Evolutionary conservation across 2,888 invertebrate genomes (phyloP).

Genomic region (Sipha maydis): DNA sequence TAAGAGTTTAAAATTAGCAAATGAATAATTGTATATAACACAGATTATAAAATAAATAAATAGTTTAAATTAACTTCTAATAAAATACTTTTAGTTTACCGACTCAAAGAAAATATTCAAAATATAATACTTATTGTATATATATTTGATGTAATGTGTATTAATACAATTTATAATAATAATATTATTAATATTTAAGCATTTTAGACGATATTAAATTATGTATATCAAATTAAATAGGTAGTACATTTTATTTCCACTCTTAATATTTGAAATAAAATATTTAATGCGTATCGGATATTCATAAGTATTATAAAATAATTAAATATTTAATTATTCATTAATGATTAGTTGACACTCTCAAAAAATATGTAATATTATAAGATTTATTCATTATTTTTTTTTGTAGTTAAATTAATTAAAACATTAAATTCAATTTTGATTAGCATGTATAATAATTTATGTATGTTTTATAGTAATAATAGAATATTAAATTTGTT

Average conservation of each 20-base stretch:
- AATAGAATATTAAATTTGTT: slow-evolving; percentile 20
- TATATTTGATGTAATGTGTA: not conserved
- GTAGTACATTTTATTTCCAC: not conserved
- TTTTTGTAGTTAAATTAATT: not conserved
- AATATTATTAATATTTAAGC: not conserved
- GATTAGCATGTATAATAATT: not conserved
- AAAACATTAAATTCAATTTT: not conserved
- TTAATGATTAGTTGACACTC: not conserved
- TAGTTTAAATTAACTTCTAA: not conserved
- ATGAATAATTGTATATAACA: not conserved
- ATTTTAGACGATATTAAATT: slow-evolving; percentile 14
- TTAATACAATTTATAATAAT: not conserved
- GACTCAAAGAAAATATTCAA: not conserved
- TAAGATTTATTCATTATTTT: not conserved
- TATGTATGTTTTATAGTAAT: not conserved
- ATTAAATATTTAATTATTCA: not conserved
- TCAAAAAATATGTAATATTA: slow-evolving; percentile 1
- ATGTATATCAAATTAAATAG: not conserved
- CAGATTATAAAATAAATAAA: slow-evolving; percentile 3
- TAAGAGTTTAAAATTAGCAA: slow-evolving; percentile 25
- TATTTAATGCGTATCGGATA: not conserved
- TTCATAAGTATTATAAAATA: not conserved
- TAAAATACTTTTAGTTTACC: not conserved
- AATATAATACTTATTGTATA: not conserved
- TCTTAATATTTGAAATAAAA: not conserved